Percentiles rank a stretch among this genome's conserved stretches.
Conservation (phyloP, 2,113 vertebrate species). For the Gasterosteus aculeatus region DNA sequence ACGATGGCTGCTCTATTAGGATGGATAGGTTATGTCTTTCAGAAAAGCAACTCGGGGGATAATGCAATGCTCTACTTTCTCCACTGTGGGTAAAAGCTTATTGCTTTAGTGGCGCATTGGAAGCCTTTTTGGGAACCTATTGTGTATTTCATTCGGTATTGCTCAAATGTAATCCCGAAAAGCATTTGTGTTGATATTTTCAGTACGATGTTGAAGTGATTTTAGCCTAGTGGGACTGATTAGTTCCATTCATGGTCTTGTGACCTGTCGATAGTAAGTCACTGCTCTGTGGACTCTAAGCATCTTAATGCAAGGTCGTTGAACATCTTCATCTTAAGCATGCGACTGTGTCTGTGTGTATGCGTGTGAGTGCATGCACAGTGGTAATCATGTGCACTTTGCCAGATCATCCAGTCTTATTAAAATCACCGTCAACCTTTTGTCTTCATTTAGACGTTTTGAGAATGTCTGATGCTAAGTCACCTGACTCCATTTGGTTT, state of each 20-base stretch:
- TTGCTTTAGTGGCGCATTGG: background rate
- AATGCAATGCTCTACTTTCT: background rate
- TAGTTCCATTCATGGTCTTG: background rate
- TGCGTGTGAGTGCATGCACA: background rate
- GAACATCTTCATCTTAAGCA: constrained; percentile 15
- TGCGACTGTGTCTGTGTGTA: constrained; percentile 5
- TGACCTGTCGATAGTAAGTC: background rate
- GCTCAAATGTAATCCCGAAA: background rate
- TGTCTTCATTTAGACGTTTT: constrained; percentile 9
- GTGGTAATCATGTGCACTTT: constrained; percentile 12
- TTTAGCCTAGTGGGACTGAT: background rate
- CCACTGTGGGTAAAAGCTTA: background rate
- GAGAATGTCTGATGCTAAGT: background rate
- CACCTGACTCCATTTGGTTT: background rate
- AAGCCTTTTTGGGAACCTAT: background rate
- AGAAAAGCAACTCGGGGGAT: background rate
- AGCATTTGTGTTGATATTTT: background rate
- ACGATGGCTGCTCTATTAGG: constrained; percentile 30
- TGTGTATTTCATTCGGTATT: background rate
- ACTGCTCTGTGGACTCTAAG: constrained; percentile 9
- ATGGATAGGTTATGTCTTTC: constrained; percentile 2
- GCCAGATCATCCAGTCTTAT: constrained; percentile 15
- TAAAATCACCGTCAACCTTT: constrained; percentile 1
- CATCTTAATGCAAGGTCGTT: background rate
- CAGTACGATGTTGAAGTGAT: background rate